Evolutionary conservation across 2,797 vertebrate species (phyloP), one percentile per base, ranked within the genome.

Genomic region (Rhyacichthys aspro): DNA sequence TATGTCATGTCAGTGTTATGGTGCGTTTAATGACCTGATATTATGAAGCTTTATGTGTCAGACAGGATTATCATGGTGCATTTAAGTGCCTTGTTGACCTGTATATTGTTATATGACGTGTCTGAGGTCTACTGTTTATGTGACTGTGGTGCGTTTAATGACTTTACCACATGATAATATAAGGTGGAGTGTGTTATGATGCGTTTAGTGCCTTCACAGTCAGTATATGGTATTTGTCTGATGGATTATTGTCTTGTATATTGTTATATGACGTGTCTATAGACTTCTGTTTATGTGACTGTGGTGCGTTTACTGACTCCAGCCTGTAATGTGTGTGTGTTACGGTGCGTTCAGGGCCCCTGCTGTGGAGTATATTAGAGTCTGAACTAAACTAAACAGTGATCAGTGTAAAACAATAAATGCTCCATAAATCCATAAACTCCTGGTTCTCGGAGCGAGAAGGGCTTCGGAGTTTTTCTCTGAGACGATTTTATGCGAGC

Each of bases 371-470:
- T 28, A 67, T 72, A 82, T 83, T 83, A 87, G 78, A 12, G 78
- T 76, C 59, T 70, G 48, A 39, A 74, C 68, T 63, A 67, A 81
- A 80, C 70, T 63, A 84, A 88, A 86, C 77, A 75, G 73, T 79
- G 83, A 85, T 86, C 83, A 83, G 85, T 69, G 82, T 89, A 85
- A 87, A 87, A 87, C 85, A 83, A 88, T 88, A 86, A 88, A 88
- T 83, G 80, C 81, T 53, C 66, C 74, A 87, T 88, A 89, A 87
- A 89, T 79, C 83, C 85, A 88, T 87, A 87, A 86, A 88, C 65
- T 6, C 23, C 23, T 2, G 4, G 23, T 28, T 28, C 23, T n/a
- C n/a, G n/a, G n/a, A n/a, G n/a, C n/a, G n/a, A n/a, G n/a, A n/a
- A n/a, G n/a, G n/a, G n/a, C n/a, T n/a, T n/a, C n/a, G n/a, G n/a